Base-by-base conservation (phyloP, 2,888 invertebrate species). In the Criorhina ranunculi region DNA sequence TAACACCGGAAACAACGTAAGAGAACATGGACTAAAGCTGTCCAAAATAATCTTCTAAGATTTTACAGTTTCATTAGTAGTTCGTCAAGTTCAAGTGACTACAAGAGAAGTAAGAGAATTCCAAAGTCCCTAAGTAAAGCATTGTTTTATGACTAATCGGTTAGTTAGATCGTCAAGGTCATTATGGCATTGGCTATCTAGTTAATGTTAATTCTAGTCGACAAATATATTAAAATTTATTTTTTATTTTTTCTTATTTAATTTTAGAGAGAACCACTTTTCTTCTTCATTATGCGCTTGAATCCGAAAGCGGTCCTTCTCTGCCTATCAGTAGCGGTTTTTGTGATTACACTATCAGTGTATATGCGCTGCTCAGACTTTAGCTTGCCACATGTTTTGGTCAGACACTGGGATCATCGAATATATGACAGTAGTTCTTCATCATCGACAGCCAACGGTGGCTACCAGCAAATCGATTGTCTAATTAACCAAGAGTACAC, bases 401-500 rank as follows among this genome's bases (percentile, higher is more conserved):
- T 90, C n/a, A 88, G 88, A 6, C 89, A 88, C 66, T 89, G 91
- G 89, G 89, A 91, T 87, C 87, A 89, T 33, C 88, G 87, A 19
- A 86, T 88, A 9, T 88, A 88, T 75, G 82, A 83, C 17, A 80
- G 87, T 24, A 87, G 80, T 60, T 77, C 49, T 6, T 86, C 80
- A 49, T 75, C 77, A 66, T 76, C 51, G 70, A 82, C 31, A 72
- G 87, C 81, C 62, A 87, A 72, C 62, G 46, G 60, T 9, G 76
- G 57, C 24, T 75, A 90, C 44, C 90, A 95, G 89, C 95, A 95
- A 89, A 95, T 97, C 88, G 96, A 96, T 89, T 98, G 98, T 91
- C 93, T 95, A 87, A 98, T 98, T 90, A 98, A 98, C 92, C 97
- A 96, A 64, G 97, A 97, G 89, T 96, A 96, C 90, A 94, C 95